A percentile compares a stretch with the other conserved stretches of the same genome.
These are phyloP conservation scores for Eurosta solidaginis DNA, from an alignment of 1,140 invertebrate genomes.

Conservation along the genomic window DNA sequence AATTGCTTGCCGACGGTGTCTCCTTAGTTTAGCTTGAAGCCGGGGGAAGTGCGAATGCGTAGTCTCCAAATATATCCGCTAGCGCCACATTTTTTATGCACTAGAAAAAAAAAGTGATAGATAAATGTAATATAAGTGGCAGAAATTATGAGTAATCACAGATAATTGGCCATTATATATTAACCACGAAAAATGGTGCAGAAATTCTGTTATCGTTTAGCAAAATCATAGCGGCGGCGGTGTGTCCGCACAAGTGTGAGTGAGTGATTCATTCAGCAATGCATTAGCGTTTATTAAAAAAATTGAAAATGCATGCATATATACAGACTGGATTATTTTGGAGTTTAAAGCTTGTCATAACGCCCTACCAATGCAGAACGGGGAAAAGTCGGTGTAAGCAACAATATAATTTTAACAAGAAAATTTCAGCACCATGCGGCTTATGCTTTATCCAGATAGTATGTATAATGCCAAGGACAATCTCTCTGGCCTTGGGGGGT, in stretches of 20 bases:
- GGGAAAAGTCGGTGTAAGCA: no score
- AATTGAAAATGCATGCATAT: neutral
- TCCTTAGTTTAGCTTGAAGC: neutral
- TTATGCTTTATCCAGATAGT: neutral
- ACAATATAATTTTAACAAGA: no score
- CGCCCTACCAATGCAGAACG: no score
- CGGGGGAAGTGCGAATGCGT: neutral
- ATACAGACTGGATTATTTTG: neutral
- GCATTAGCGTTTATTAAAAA: neutral
- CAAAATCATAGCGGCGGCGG: neutral
- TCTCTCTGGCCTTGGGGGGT: neutral
- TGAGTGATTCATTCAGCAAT: constrained; percentile 8
- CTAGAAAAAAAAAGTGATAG: neutral
- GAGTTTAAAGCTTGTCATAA: neutral
- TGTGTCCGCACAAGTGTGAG: neutral
- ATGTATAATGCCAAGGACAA: neutral
- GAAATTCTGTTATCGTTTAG: neutral
- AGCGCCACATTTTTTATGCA: neutral
- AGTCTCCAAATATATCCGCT: neutral
- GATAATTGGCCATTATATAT: neutral
- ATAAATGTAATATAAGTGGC: neutral
- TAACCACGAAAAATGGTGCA: neutral
- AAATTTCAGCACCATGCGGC: neutral
- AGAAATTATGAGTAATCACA: neutral
- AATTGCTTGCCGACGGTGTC: neutral